Conservation (phyloP, 2,113 vertebrate species). For the Corvus cornix region DNA sequence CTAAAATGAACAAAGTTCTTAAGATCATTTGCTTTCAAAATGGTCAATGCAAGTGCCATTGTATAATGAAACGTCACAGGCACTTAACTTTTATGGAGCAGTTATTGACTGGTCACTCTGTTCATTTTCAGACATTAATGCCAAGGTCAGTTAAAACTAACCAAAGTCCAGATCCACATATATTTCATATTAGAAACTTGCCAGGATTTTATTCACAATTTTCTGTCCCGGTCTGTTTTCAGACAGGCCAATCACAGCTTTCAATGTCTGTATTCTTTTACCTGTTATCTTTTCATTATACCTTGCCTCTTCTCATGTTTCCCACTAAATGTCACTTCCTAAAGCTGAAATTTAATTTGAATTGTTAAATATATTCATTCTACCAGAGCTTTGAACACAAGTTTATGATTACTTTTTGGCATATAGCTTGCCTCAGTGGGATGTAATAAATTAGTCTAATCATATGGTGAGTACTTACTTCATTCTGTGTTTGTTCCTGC, state of each 20-base stretch:
- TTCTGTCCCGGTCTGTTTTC: neutral
- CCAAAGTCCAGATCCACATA: neutral
- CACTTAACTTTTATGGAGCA: conserved; percentile 49
- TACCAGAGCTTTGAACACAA: conserved; percentile 41
- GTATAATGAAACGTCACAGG: conserved; percentile 16
- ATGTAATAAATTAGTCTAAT: conserved; percentile 74
- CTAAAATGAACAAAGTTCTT: conserved; percentile 41
- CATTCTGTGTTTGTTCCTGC: conserved; percentile 62
- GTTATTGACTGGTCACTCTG: conserved; percentile 28
- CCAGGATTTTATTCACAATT: neutral
- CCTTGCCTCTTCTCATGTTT: conserved; percentile 15
- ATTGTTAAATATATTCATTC: conserved; percentile 58
- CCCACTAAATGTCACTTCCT: conserved; percentile 20
- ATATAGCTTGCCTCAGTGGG: conserved; percentile 53
- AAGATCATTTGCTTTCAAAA: conserved; percentile 33
- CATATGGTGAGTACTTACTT: conserved; percentile 63
- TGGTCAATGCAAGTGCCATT: neutral
- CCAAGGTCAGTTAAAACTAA: conserved; percentile 42
- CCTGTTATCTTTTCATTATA: conserved; percentile 11
- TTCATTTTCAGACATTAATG: conserved; percentile 19
- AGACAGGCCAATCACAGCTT: neutral
- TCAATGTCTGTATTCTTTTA: neutral
- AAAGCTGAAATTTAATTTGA: conserved; percentile 58
- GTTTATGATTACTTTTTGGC: conserved; percentile 67
- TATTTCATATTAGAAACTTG: neutral